Conservation (phyloP, 2,113 vertebrate species). For the Menura novaehollandiae region DNA sequence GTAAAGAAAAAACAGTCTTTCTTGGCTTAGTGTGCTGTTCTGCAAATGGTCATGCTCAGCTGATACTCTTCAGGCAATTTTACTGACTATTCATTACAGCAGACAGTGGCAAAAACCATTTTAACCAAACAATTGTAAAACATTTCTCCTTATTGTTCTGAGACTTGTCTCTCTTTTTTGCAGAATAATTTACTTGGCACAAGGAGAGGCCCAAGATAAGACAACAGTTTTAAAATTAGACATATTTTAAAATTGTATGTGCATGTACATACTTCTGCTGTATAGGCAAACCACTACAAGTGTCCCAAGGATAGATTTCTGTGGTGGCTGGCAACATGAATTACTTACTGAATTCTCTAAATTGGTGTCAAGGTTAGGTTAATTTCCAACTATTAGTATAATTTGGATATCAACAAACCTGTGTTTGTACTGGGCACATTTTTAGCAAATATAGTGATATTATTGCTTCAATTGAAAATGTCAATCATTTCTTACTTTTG, state of each 20-base stretch:
- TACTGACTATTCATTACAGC: not conserved
- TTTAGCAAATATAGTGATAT: not conserved
- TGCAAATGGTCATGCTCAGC: not conserved
- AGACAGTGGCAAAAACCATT: not conserved
- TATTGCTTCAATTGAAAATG: not conserved
- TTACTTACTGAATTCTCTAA: not conserved
- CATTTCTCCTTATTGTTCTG: not conserved
- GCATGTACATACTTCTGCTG: not conserved
- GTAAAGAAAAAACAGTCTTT: not conserved
- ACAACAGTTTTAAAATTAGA: not conserved
- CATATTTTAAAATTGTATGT: not conserved
- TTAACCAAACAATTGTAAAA: not conserved
- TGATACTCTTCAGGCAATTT: not conserved
- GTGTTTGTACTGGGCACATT: not conserved
- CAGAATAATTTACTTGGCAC: not conserved
- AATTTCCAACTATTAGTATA: not conserved
- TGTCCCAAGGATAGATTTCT: not conserved
- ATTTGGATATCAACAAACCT: not conserved
- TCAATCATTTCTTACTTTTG: not conserved
- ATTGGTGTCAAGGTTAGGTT: not conserved
- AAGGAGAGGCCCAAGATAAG: not conserved
- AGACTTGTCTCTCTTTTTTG: not conserved
- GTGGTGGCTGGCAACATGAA: not conserved
- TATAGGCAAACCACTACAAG: not conserved
- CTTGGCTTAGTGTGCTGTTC: not conserved